Conservation (phyloP, 1,140 invertebrate genomes). For the Saccostrea cuccullata region DNA sequence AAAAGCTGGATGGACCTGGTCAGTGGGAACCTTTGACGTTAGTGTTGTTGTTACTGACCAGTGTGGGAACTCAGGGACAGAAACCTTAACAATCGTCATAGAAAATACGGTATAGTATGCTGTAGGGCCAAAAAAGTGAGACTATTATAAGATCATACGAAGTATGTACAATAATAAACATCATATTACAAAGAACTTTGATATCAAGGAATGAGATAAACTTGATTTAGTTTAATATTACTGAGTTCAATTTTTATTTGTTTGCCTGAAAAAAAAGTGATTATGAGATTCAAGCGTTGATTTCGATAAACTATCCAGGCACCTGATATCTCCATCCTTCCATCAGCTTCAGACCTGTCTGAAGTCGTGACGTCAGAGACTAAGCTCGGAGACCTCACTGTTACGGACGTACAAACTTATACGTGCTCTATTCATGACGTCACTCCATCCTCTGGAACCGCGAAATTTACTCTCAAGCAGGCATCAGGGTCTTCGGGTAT, state of each 20-base stretch:
- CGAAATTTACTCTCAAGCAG: constrained; percentile 15
- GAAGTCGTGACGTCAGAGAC: constrained; percentile 25
- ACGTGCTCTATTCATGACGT: not conserved
- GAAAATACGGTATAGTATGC: not conserved
- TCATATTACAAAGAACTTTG: no score
- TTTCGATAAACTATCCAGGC: not conserved
- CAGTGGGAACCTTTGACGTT: constrained; percentile 4
- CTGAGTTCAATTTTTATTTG: no score
- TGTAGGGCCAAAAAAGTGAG: no score
- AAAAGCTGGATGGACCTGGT: constrained; percentile 24
- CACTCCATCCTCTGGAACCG: not conserved
- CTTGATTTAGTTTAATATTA: no score
- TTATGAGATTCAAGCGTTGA: not conserved
- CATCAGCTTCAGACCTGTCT: not conserved
- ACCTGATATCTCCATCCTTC: constrained; percentile 27
- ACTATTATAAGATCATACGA: no score
- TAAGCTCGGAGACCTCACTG: not conserved
- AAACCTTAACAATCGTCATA: constrained; percentile 21
- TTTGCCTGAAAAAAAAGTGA: no score
- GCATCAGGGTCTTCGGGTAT: not conserved
- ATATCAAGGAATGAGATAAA: no score
- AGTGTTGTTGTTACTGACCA: constrained; percentile 35
- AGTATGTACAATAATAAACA: no score
- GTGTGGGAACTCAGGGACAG: constrained; percentile 15
- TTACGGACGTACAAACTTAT: constrained; percentile 33